Evolutionary conservation across 2,113 vertebrate genomes (phyloP), one percentile per base, ranked within the genome.

Genomic region (Rattus norvegicus): DNA sequence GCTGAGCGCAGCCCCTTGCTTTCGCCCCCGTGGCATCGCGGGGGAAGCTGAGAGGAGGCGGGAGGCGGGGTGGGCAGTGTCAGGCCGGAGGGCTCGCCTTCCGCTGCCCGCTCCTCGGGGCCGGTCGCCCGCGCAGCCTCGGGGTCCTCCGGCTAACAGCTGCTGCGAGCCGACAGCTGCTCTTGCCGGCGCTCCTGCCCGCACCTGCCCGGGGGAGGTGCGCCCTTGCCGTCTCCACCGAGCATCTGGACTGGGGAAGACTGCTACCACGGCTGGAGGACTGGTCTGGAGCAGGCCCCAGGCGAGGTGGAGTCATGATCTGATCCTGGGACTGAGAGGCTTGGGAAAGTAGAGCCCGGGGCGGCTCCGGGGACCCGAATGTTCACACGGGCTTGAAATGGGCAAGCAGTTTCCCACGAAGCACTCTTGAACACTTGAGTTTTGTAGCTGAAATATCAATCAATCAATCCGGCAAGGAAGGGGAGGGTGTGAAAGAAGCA

Each of bases 81-180:
- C 96, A 88, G 95, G 92, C 92, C 52, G 92, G 77, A 80, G 90
- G 81, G 61, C 79, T 96, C 90, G 75, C 93, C 84, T 20, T 92
- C 73, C 26, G 47, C 94, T 65, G n/a, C 5, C 86, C 81, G 91
- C 79, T 36, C 7, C 24, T 43, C 52, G 69, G 67, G 95, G 88
- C 90, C 86, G 3, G 65, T 67, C 87, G 3, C 59, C 91, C 85
- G 88, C 70, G 72, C 89, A 13, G 88, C 88, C 89, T 67, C 49
- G 61, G 81, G 73, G 86, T 65, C 49, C 39, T 70, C 73, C 4
- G 90, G 94, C 28, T 47, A 81, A 84, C 97, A 97, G 97, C 97
- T 97, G 97, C 92, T 47, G 85, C 92, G 36, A 73, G 81, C 85
- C 1, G 90, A 96, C 97, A 96, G 97, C 97, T 97, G 95, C 92